phyloP scores from a whole-genome alignment of 2,888 invertebrate species.

The Aphelenchoides bicaudatus region DNA sequence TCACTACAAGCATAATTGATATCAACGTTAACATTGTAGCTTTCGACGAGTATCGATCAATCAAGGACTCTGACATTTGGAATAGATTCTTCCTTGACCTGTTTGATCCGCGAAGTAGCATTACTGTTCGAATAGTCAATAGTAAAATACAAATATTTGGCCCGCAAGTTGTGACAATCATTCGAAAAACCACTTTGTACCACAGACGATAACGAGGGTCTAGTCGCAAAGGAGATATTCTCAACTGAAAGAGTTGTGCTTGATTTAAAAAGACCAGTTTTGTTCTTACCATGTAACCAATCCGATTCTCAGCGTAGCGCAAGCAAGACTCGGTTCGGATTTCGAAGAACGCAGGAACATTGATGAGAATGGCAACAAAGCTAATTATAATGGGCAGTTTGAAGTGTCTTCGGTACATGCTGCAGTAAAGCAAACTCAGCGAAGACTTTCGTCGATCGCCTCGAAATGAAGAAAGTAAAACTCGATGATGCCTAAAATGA shows the following conservation, averaged over 20 bases:
- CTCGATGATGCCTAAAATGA: slow-evolving; percentile 27
- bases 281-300: slow-evolving; percentile 26
- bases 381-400: slow-evolving; percentile 44
- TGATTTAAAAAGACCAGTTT: not conserved
- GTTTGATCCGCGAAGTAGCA: slow-evolving; percentile 47
- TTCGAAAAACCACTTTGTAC: slow-evolving; percentile 46
- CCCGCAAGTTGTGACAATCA: slow-evolving; percentile 51
- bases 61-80: slow-evolving; percentile 47
- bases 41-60: slow-evolving; percentile 45
- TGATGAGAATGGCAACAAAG: slow-evolving; percentile 41
- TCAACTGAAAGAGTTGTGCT: slow-evolving; percentile 30
- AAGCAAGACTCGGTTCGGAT: slow-evolving; percentile 33
- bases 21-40: slow-evolving; percentile 53
- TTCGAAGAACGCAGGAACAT: slow-evolving; percentile 53
- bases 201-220: slow-evolving; percentile 38
- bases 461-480: slow-evolving; percentile 40
- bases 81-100: slow-evolving; percentile 46
- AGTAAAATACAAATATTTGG: slow-evolving; percentile 50
- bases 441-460: slow-evolving; percentile 45
- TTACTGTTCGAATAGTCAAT: slow-evolving; percentile 43
- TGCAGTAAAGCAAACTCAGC: slow-evolving; percentile 40
- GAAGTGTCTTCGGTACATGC: slow-evolving; percentile 43
- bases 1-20: slow-evolving; percentile 48
- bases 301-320: slow-evolving; percentile 22
- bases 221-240: slow-evolving; percentile 37